Evolutionary conservation across 2,888 invertebrate species (phyloP).

Genomic region (Drosophila dives): DNA sequence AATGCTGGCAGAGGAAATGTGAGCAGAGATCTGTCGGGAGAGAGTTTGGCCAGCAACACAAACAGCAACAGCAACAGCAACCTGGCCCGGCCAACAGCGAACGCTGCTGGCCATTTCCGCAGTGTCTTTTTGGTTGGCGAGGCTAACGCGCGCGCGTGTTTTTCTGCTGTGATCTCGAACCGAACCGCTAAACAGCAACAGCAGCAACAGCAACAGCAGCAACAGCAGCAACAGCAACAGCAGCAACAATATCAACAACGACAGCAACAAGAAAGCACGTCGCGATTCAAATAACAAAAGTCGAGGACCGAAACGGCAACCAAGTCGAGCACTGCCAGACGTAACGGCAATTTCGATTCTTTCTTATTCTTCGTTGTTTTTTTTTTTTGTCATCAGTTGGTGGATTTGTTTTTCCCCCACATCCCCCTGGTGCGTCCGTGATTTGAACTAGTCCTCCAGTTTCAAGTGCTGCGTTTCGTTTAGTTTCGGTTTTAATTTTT

Average conservation of each 20-base stretch:
- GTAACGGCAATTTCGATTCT: constrained; percentile 19
- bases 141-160: constrained; percentile 77
- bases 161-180: constrained; percentile 63
- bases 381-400: constrained; percentile 13
- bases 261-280: constrained; percentile 14
- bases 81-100: constrained; percentile 42
- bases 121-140: constrained; percentile 82
- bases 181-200: constrained; percentile 29
- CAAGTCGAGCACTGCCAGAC: constrained; percentile 27
- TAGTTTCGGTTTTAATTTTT: background rate
- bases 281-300: constrained; percentile 20
- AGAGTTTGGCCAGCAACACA: constrained; percentile 46
- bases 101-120: constrained; percentile 58
- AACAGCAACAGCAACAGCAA: constrained; percentile 22
- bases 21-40: constrained; percentile 61
- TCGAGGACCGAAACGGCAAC: constrained; percentile 11
- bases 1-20: constrained; percentile 35
- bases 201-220: constrained; percentile 4
- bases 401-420: background rate
- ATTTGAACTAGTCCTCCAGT: constrained; percentile 12
- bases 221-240: background rate
- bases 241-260: constrained; percentile 9
- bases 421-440: background rate
- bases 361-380: background rate
- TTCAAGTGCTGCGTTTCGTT: constrained; percentile 20